These are phyloP conservation scores for Argentina silus DNA, from an alignment of 2,797 vertebrate species.

Conservation along the genomic window DNA sequence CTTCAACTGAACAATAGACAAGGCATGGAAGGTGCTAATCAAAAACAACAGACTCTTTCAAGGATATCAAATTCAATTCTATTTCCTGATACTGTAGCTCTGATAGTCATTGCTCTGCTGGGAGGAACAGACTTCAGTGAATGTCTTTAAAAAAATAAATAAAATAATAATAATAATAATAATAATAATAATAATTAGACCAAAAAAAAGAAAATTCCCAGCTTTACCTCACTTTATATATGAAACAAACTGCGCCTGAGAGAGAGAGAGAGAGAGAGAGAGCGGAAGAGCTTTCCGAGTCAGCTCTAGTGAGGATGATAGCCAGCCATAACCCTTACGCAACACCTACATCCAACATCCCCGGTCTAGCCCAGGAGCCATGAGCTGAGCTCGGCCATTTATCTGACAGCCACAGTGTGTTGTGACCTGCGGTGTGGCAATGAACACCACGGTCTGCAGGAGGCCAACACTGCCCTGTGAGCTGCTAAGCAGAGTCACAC, in stretches of 20 bases:
- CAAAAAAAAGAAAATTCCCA: too few relatives aligned
- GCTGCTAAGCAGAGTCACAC: slow-evolving; percentile 21
- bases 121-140: too few relatives aligned
- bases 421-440: slow-evolving; percentile 26
- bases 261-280: too few relatives aligned
- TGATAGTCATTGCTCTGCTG: too few relatives aligned
- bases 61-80: slow-evolving; percentile 26
- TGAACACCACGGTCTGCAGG: slow-evolving; percentile 25
- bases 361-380: background rate
- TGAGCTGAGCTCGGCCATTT: background rate
- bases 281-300: too few relatives aligned
- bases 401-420: slow-evolving; percentile 15
- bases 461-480: slow-evolving; percentile 36
- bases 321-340: too few relatives aligned
- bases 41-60: slow-evolving; percentile 39
- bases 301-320: too few relatives aligned
- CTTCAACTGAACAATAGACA: slow-evolving; percentile 40
- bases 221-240: too few relatives aligned
- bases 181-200: too few relatives aligned
- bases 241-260: too few relatives aligned
- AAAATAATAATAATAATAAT: too few relatives aligned
- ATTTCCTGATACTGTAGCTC: background rate
- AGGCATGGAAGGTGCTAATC: background rate
- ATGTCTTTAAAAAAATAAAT: too few relatives aligned
- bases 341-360: background rate